Conservation (phyloP, 2,888 invertebrate species). For the Philonicus albiceps region DNA sequence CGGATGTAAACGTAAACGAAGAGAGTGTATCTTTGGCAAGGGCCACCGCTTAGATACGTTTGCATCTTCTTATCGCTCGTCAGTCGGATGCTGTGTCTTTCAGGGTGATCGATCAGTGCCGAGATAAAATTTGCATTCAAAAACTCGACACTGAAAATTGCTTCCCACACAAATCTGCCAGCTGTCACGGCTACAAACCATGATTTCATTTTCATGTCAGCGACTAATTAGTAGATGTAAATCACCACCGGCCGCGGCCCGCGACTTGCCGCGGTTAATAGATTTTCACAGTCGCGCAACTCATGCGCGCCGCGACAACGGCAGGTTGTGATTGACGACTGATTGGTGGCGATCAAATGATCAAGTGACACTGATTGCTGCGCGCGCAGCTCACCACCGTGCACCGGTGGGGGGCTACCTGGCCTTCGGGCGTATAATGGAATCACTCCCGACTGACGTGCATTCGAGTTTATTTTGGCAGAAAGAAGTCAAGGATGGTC, state of each 20-base stretch:
- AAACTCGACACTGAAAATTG: slow-evolving; percentile 14
- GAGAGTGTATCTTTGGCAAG: neutral
- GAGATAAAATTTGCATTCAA: slow-evolving; percentile 34
- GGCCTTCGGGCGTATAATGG: neutral
- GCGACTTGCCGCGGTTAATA: slow-evolving; percentile 9
- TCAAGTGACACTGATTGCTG: slow-evolving; percentile 29
- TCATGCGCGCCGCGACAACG: neutral
- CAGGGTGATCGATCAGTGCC: slow-evolving; percentile 31
- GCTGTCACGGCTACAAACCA: slow-evolving; percentile 42
- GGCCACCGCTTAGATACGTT: neutral
- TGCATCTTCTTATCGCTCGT: neutral
- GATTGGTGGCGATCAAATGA: slow-evolving; percentile 26
- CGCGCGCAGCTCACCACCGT: neutral
- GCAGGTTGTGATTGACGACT: slow-evolving; percentile 35
- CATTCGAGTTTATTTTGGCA: slow-evolving; percentile 7
- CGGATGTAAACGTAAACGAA: neutral
- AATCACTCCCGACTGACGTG: slow-evolving; percentile 6
- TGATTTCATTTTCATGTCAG: slow-evolving; percentile 44
- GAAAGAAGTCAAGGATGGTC: slow-evolving; percentile 28
- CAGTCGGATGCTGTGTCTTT: slow-evolving; percentile 23
- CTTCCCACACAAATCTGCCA: slow-evolving; percentile 45
- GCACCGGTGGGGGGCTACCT: neutral
- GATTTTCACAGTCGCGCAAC: neutral
- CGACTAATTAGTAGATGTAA: slow-evolving; percentile 44
- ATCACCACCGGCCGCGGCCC: slow-evolving; percentile 12